Base-by-base conservation (phyloP, 2,888 invertebrate genomes). In the Cephus rjabovi region DNA sequence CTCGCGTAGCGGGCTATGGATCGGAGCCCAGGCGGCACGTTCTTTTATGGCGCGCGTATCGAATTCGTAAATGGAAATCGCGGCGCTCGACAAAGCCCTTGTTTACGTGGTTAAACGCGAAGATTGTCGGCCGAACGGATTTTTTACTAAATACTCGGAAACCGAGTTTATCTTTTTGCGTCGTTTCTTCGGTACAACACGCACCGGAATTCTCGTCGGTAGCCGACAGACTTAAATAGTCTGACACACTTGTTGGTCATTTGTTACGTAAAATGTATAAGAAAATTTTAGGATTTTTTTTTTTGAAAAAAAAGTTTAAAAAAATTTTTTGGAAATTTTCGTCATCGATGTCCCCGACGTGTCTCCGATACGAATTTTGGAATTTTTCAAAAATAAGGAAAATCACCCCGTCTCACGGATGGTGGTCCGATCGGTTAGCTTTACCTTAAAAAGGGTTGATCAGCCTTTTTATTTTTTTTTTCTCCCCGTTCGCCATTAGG, bases 11-110 rank as follows among this genome's bases (percentile, higher is more conserved):
- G 23, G 56, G 56, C 12, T 74, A 68, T 15, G 73, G 81, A 76
- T 81, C 76, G 78, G 76, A 69, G 71, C 30, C 30, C 69, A 40
- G 76, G 84, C 84, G 84, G 82, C 80, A 76, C 76, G 80, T 80
- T 86, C 83, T 84, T 87, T 83, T 83, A 84, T 86, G 83, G 81
- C 81, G 82, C 83, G 86, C 90, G 88, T 88, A 82, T 86, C 90
- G 88, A 90, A 91, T 90, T 77, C 82, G 86, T 89, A 89, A 90
- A 91, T 90, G 88, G 88, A 90, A 90, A 90, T 90, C 86, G 88
- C 86, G 88, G 88, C 87, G 82, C 83, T 81, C 84, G 85, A 89
- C 88, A 89, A 90, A 90, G 88, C 82, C 75, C 87, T 87, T 88
- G 90, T 90, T 90, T 90, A 89, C 87, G 87, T 86, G 90, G 87